Evolutionary conservation across 2,888 invertebrate species (phyloP), one percentile per base, ranked within the genome.

Genomic region (Spisula solida): DNA sequence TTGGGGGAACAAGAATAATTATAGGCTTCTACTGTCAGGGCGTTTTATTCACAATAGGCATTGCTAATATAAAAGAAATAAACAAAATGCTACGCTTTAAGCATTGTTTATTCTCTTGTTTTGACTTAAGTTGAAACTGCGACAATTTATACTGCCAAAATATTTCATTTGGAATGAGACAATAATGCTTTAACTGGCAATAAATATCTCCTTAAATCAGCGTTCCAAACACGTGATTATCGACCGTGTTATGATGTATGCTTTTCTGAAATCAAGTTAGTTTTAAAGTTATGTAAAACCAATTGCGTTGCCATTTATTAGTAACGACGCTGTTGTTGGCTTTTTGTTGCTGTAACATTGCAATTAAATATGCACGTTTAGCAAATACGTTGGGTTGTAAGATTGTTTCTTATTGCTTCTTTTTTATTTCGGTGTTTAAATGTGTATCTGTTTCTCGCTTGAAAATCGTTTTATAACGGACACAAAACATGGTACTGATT

Each of bases 51-150:
- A 56, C 81, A 88, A 81, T 88, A 60, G 60, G 55, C 60, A 34
- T 80, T 56, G 66, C 86, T 55, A 86, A 82, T 83, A 79, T 84
- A 89, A 86, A 83, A 83, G 66, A 86, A 89, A 86, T 86, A 86
- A 89, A 86, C 83, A 89, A 86, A 70, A 56, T 60, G 41, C 81
- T 29, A 81, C 25, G 89, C 84, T 81, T n/a, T 31, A 41, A 75
- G 86, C 89, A 75, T 84, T 86, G 89, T 89, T 89, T 86, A 89
- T 86, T 82, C 88, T 85, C 81, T 85, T 88, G 88, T 81, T 55
- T 80, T 75, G 88, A 82, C 66, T 84, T 60, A 20, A 79, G 56
- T 56, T 86, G 81, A 86, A 86, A 79, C 48, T 70, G 80, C 82
- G 82, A 85, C 84, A 82, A 82, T 88, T 88, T 82, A 85, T 80